Evolutionary conservation across 2,888 invertebrate species (phyloP).

Genomic region (Xanthia togata): DNA sequence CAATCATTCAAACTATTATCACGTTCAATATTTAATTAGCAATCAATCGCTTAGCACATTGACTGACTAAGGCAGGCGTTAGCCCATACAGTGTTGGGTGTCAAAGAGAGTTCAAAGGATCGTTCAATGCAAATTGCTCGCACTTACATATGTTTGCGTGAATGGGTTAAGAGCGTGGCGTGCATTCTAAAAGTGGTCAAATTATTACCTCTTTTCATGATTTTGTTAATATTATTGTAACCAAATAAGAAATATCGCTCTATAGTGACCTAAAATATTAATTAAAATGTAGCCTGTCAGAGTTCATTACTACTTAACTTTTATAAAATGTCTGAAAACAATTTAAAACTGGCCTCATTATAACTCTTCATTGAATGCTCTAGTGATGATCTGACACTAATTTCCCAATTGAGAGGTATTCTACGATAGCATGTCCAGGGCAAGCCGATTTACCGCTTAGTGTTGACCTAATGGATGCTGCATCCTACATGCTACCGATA

Average conservation of each 20-base stretch:
- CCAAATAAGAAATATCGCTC: too few species aligned
- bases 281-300: background rate
- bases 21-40: slow-evolving; percentile 42
- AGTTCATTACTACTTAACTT: background rate
- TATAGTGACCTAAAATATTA: too few species aligned
- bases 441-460: background rate
- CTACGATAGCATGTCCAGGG: background rate
- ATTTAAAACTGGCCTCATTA: background rate
- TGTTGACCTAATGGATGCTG: background rate
- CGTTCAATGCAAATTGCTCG: slow-evolving; percentile 56
- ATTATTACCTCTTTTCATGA: too few species aligned
- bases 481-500: background rate
- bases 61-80: slow-evolving; percentile 9
- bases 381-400: background rate
- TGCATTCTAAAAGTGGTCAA: too few species aligned
- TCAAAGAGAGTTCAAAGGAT: slow-evolving; percentile 33
- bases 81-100: slow-evolving; percentile 6
- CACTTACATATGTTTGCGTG: slow-evolving; percentile 35
- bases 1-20: slow-evolving; percentile 17
- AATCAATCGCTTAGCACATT: slow-evolving; percentile 8
- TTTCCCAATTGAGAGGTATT: background rate
- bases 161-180: slow-evolving; percentile 7
- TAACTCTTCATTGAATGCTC: background rate
- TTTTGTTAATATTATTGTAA: too few species aligned
- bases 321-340: background rate